Conservation (phyloP, 1,140 invertebrate species). For the Cydia splendana region DNA sequence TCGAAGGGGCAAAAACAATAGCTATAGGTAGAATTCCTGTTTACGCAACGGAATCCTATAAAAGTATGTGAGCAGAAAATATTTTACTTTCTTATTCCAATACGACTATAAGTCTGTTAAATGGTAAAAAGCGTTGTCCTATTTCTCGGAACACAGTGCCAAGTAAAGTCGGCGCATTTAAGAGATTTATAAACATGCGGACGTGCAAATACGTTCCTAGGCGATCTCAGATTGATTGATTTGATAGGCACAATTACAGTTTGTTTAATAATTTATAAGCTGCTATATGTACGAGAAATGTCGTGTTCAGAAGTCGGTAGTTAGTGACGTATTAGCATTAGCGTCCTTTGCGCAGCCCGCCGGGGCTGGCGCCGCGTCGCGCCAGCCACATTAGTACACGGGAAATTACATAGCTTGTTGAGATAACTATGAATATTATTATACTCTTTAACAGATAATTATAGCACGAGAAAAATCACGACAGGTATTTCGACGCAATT, state of each 20-base stretch:
- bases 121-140: background rate
- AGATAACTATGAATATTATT: constrained; percentile 71
- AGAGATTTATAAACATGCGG: constrained; percentile 36
- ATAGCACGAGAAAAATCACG: constrained; percentile 51
- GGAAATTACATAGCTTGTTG: constrained; percentile 71
- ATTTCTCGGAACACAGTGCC: constrained; percentile 24
- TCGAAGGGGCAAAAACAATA: background rate
- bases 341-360: constrained; percentile 66
- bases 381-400: constrained; percentile 64
- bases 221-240: constrained; percentile 58
- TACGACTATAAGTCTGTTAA: background rate
- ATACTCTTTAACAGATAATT: constrained; percentile 70
- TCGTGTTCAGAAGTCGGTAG: constrained; percentile 49
- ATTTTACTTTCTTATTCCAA: background rate
- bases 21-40: background rate
- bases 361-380: constrained; percentile 68
- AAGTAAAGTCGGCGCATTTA: constrained; percentile 1
- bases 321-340: constrained; percentile 68
- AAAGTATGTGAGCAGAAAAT: constrained; percentile 6
- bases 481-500: constrained; percentile 28
- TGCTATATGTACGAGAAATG: constrained; percentile 63
- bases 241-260: constrained; percentile 63
- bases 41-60: constrained; percentile 19
- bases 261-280: constrained; percentile 73
- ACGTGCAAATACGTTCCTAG: constrained; percentile 43